Percentiles rank a stretch among this genome's conserved stretches.
Evolutionary conservation across 2,797 vertebrate species (phyloP).

Genomic region (Ptychobarbus kaznakovi): DNA sequence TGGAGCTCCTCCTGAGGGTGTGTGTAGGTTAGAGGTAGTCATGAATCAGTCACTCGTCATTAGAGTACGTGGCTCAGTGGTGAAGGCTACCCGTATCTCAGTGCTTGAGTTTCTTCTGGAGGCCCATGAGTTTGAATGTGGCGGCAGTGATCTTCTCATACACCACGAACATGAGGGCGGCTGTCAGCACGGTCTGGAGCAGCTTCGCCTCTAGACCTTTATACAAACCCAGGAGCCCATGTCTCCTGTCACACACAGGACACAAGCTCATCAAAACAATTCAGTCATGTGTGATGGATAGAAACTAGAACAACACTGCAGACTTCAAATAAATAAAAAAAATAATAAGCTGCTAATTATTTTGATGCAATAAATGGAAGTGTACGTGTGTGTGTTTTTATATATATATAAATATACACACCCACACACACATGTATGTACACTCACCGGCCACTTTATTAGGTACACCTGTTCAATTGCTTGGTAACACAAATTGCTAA

Average conservation of each 20-base stretch:
- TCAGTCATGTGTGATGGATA: background rate
- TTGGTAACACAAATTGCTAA: too few relatives aligned
- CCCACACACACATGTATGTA: too few relatives aligned
- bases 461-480: too few relatives aligned
- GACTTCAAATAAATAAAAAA: too few relatives aligned
- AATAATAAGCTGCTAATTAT: too few relatives aligned
- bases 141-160: conserved; percentile 82
- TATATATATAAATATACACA: too few relatives aligned
- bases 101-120: conserved; percentile 75
- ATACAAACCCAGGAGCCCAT: conserved; percentile 77
- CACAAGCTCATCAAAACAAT: background rate
- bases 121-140: conserved; percentile 82
- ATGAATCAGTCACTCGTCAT: background rate
- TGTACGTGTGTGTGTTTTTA: too few relatives aligned
- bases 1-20: background rate
- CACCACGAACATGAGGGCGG: conserved; percentile 84
- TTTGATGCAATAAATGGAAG: too few relatives aligned
- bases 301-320: background rate
- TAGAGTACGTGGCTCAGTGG: background rate
- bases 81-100: conserved; percentile 55
- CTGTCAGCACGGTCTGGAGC: conserved; percentile 83
- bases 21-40: conserved; percentile 50
- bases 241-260: conserved; percentile 64
- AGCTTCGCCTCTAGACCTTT: conserved; percentile 86
- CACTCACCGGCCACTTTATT: too few relatives aligned